Base-by-base conservation (phyloP, 1,140 invertebrate genomes). In the Gryon sp. region DNA sequence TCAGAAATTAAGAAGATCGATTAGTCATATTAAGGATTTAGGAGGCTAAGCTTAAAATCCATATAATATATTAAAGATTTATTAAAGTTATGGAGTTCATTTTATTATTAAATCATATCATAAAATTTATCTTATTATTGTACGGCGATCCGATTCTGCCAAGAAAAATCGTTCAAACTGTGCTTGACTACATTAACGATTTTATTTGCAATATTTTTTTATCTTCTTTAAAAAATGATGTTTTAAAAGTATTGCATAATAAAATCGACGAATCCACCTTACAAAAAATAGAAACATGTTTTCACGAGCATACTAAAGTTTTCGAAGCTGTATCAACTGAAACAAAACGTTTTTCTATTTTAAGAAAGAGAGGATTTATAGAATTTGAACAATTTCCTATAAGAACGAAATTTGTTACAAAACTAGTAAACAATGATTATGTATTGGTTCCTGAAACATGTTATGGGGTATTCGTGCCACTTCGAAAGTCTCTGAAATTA, bases 161-260 rank as follows among this genome's bases (percentile, higher is more conserved):
- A 6, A 28, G 48, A 11, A 52, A 52, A 36, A 12, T 52, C 11
- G 48, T 52, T 9, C 7, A 52, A 2, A 12, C 9, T 11, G 18
- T 52, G n/a, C 6, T 52, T 12, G n/a, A 20, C 12, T 18, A 5
- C n/a, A 11, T 52, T 7, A 12, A 15, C 1, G 12, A 36, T 11
- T 52, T 52, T 36, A 20, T 52, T n/a, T 1, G 12, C 34, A 36
- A 52, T 12, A 14, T 36, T 19, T 52, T 36, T n/a, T 36, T 52
- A 11, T 3, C 28, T 20, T 52, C 30, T 18, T 20, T 52, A 34
- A 11, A 36, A 52, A 36, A 20, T 15, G 48, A 52, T 6, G 12
- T 52, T 22, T 19, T 36, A 6, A 52, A 2, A 7, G 12, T 36
- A 20, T 36, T 52, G n/a, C 11, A 20, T 11, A 1, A 34, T 6